Evolutionary conservation across 2,888 invertebrate genomes (phyloP).

Genomic region (Tachina grossa): DNA sequence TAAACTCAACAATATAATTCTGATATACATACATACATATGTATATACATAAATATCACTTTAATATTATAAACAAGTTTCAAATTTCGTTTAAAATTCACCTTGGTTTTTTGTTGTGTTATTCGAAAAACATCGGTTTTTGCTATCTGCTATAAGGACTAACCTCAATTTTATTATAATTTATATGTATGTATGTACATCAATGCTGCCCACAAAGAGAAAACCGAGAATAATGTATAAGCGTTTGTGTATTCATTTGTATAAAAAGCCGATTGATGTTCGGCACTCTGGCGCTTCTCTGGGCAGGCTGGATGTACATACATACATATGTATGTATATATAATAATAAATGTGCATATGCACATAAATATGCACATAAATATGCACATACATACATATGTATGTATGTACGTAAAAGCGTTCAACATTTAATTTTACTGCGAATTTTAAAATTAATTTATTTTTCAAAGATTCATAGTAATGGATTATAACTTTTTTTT

Average conservation of each 20-base stretch:
- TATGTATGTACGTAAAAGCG: neutral
- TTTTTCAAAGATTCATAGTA: constrained; percentile 38
- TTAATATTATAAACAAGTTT: neutral
- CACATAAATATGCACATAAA: neutral
- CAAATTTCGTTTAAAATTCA: neutral
- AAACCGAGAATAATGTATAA: no score
- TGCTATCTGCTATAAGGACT: neutral
- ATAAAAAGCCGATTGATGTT: no score
- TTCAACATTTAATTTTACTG: constrained; percentile 36
- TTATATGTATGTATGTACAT: neutral
- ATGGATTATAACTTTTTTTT: constrained; percentile 27
- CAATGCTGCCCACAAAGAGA: no score
- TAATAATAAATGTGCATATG: neutral
- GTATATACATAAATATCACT: neutral
- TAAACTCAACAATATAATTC: neutral
- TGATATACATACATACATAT: neutral
- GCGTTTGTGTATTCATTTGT: no score
- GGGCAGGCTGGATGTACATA: no score
- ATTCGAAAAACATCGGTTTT: neutral
- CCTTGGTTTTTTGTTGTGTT: neutral
- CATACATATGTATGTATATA: no score
- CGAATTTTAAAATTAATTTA: constrained; percentile 27
- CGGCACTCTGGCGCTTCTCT: no score
- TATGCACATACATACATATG: neutral
- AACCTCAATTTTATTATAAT: neutral